These are phyloP conservation scores for Gallinago media DNA, from an alignment of 2,113 vertebrate species.

Conservation along the genomic window DNA sequence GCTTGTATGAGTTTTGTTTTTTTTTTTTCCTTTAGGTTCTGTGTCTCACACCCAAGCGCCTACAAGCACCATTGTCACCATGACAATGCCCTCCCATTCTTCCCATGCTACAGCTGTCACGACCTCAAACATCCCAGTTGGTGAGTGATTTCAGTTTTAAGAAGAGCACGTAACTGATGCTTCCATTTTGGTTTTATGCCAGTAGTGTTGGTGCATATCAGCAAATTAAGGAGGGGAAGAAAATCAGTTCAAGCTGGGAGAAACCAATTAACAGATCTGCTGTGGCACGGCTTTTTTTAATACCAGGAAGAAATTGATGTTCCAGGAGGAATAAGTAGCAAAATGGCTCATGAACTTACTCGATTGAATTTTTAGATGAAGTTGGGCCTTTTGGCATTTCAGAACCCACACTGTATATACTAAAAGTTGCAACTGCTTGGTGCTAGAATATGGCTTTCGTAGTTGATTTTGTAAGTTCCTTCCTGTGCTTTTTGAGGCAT, in stretches of 20 bases:
- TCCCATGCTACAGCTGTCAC: conserved; percentile 96
- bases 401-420: neutral
- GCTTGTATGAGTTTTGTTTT: neutral
- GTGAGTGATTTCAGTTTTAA: conserved; percentile 77
- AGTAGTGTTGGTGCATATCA: neutral
- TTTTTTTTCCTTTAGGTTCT: conserved; percentile 78
- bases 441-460: neutral
- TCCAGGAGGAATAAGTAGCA: neutral
- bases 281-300: neutral
- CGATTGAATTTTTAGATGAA: neutral
- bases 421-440: neutral
- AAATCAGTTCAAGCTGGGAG: neutral
- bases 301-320: neutral
- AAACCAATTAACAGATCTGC: neutral
- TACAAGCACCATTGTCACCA: conserved; percentile 93
- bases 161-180: neutral
- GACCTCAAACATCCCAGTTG: conserved; percentile 95
- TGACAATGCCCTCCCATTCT: conserved; percentile 98
- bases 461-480: neutral
- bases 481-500: neutral
- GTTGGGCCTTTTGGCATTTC: neutral
- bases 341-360: neutral
- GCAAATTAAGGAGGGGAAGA: neutral
- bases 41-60: conserved; percentile 92
- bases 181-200: neutral